A percentile compares a stretch with the other conserved stretches of the same genome.
Evolutionary conservation across 2,888 invertebrate genomes (phyloP).

Genomic region (Orgyia antiqua): DNA sequence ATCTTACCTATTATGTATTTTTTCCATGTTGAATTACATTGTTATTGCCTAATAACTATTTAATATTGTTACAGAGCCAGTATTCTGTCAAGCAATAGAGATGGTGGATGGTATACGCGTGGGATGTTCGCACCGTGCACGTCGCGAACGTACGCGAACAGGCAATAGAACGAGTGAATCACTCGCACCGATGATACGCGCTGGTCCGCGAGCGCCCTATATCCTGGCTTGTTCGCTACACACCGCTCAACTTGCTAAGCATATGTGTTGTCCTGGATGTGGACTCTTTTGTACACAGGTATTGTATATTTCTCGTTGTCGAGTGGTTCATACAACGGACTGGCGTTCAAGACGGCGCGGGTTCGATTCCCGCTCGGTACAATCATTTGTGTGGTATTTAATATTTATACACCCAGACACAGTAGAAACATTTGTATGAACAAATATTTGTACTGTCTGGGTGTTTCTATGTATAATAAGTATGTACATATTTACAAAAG

Average conservation of each 20-base stretch:
- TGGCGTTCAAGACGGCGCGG: too few species aligned
- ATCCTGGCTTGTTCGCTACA: slow-evolving; percentile 89
- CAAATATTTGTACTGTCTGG: too few species aligned
- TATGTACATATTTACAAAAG: too few species aligned
- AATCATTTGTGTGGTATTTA: too few species aligned
- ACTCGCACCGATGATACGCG: slow-evolving; percentile 79
- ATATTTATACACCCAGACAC: too few species aligned
- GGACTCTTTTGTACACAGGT: slow-evolving; percentile 93
- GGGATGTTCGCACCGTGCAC: slow-evolving; percentile 86
- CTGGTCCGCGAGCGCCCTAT: slow-evolving; percentile 87
- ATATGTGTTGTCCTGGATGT: slow-evolving; percentile 94
- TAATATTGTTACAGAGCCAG: slow-evolving; percentile 73
- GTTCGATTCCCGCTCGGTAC: too few species aligned
- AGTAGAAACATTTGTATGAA: too few species aligned
- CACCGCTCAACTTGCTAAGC: slow-evolving; percentile 83
- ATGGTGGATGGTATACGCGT: slow-evolving; percentile 84
- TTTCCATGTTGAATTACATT: too few species aligned
- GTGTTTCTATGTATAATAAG: too few species aligned
- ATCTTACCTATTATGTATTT: too few species aligned
- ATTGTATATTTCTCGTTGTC: slow-evolving; percentile 6
- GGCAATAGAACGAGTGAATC: slow-evolving; percentile 30
- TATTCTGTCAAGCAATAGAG: slow-evolving; percentile 87
- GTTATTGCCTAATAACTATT: too few species aligned
- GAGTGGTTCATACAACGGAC: too few species aligned
- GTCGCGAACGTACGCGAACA: slow-evolving; percentile 14